phyloP scores from a whole-genome alignment of 2,797 vertebrate genomes.

The Mus spretus region DNA sequence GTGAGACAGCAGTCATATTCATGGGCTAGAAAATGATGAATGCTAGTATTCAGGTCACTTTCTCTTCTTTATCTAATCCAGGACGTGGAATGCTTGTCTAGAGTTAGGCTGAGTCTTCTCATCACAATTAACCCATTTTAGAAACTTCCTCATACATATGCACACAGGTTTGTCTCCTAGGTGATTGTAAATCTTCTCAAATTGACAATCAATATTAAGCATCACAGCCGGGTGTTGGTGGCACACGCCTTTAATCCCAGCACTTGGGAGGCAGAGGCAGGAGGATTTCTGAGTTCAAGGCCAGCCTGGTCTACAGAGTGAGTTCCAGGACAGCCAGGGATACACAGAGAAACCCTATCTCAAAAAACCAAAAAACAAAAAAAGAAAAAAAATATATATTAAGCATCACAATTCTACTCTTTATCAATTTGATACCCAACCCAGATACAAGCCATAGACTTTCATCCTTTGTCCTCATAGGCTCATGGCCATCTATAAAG shows the following conservation, averaged over 20 bases:
- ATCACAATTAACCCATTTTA: neutral
- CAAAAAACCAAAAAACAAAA: too few species aligned
- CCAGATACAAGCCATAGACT: neutral
- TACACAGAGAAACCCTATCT: too few species aligned
- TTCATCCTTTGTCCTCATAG: neutral
- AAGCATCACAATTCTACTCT: neutral
- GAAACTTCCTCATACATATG: neutral
- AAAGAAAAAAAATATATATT: too few species aligned
- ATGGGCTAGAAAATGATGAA: neutral
- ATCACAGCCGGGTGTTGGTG: too few species aligned
- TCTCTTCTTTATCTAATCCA: neutral
- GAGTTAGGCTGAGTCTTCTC: neutral
- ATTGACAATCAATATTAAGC: neutral
- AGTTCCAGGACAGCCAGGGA: too few species aligned
- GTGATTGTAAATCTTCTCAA: neutral
- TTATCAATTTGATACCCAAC: neutral
- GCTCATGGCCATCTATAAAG: neutral
- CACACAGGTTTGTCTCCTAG: neutral
- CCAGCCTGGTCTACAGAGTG: too few species aligned
- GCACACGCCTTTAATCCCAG: too few species aligned
- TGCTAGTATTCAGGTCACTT: neutral
- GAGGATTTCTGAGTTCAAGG: too few species aligned
- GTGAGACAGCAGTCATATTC: too few species aligned
- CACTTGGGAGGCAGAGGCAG: too few species aligned
- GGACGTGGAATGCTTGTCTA: neutral